A percentile compares a stretch with the other conserved stretches of the same genome.
phyloP scores from a whole-genome alignment of 2,888 invertebrate genomes.

The Synanthedon andrenaeformis region DNA sequence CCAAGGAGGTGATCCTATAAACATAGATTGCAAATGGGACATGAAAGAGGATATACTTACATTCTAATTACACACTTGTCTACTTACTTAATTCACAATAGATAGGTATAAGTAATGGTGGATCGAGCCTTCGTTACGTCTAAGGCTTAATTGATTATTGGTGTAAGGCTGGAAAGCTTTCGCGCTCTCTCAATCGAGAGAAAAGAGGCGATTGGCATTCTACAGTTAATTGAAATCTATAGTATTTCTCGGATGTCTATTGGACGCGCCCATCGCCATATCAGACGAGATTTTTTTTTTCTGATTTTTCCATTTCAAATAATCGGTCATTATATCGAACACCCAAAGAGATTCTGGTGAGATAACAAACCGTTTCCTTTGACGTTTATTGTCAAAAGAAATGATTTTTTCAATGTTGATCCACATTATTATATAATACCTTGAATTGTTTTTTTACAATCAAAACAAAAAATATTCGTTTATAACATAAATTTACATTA shows the following conservation, averaged over 20 bases:
- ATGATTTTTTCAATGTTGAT: not conserved
- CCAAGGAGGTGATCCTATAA: no score
- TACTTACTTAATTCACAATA: no score
- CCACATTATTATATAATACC: no score
- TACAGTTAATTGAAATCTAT: conserved; percentile 22
- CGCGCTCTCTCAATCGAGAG: not conserved
- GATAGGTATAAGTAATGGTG: no score
- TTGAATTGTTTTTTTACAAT: no score
- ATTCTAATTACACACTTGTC: no score
- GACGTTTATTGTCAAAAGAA: conserved; percentile 14
- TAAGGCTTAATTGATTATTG: not conserved
- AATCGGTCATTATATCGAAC: conserved; percentile 44
- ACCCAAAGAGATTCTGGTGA: conserved; percentile 22
- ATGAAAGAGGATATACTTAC: no score
- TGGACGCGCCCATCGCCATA: conserved; percentile 12
- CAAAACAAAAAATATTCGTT: no score
- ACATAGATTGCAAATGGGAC: no score
- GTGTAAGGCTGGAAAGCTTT: not conserved
- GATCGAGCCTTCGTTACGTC: not conserved
- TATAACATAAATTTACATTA: no score
- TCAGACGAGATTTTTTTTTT: conserved; percentile 31
- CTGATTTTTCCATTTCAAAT: conserved; percentile 32
- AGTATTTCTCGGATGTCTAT: conserved; percentile 7
- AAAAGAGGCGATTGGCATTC: conserved; percentile 10
- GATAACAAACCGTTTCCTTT: conserved; percentile 31